Conservation (phyloP, 2,797 vertebrate genomes). For the Chaetodon trifasciatus region DNA sequence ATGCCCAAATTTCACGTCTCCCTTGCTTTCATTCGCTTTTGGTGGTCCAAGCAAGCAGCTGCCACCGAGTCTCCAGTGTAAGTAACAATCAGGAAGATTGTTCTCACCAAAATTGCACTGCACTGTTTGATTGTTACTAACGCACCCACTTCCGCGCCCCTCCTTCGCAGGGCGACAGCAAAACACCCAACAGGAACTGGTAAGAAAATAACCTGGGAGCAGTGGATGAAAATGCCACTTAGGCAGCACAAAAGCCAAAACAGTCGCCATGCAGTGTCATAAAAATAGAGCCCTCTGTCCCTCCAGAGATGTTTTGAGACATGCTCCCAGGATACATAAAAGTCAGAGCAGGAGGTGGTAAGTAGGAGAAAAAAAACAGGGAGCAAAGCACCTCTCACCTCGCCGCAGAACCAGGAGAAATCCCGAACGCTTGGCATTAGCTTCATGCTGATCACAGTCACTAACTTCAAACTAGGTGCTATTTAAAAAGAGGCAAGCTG, state of each 20-base stretch:
- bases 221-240: constrained; percentile 48
- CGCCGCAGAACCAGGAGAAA: not conserved
- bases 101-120: constrained; percentile 53
- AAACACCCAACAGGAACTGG: constrained; percentile 37
- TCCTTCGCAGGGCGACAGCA: constrained; percentile 27
- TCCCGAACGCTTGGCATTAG: not conserved
- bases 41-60: constrained; percentile 14
- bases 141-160: constrained; percentile 34
- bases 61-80: constrained; percentile 7
- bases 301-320: constrained; percentile 33
- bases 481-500: not conserved
- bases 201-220: constrained; percentile 54
- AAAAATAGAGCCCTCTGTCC: constrained; percentile 40
- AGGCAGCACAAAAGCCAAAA: constrained; percentile 21
- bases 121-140: constrained; percentile 32
- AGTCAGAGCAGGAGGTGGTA: not conserved
- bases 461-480: not conserved
- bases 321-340: constrained; percentile 18
- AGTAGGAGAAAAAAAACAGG: not conserved
- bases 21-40: not conserved
- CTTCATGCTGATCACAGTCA: not conserved
- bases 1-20: not conserved
- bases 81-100: constrained; percentile 34
- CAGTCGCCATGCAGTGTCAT: constrained; percentile 10
- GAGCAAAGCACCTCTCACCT: not conserved